Evolutionary conservation across 2,888 invertebrate genomes (phyloP), one percentile per base, ranked within the genome.

Genomic region (Volucella inflata): DNA sequence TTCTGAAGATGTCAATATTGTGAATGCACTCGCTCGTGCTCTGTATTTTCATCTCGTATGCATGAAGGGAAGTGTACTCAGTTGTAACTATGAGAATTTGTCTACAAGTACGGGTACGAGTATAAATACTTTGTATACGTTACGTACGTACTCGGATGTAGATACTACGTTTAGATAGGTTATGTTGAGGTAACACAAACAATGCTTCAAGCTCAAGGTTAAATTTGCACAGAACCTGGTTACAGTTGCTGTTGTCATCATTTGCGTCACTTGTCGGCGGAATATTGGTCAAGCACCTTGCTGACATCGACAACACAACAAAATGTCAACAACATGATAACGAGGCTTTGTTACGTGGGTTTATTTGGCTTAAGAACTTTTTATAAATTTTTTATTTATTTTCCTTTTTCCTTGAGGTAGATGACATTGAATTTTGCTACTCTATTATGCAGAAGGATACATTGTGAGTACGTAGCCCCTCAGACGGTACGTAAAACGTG

Each of bases 281-380:
- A 72, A 85, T 85, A 62, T 85, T 85, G 85, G 85, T 85, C 80
- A 85, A 85, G 85, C 80, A 85, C 85, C 81, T 81, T 68, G 71
- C 81, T 85, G 76, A 85, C 72, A 72, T 64, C 62, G 36, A 55
- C 17, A 10, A 30, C 36, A 46, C 44, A n/a, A 44, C n/a, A n/a
- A n/a, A 16, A 68, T 9, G 68, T 60, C 53, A 44, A 46, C 30
- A 50, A 42, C 44, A 65, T 17, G 44, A 44, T 6, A 46, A 42
- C 12, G 30, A 46, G 38, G n/a, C 51, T 51, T 60, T 68, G 51
- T 14, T 48, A 17, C 17, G 17, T 57, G 60, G 36, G 30, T 64
- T 30, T 70, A 30, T 30, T 9, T 50, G 4, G 40, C 21, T 59
- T 44, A 51, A 42, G 14, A 16, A 42, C 11, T 48, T 48, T 51